Evolutionary conservation across 2,113 vertebrate genomes (phyloP).

Genomic region (Callospermophilus lateralis): DNA sequence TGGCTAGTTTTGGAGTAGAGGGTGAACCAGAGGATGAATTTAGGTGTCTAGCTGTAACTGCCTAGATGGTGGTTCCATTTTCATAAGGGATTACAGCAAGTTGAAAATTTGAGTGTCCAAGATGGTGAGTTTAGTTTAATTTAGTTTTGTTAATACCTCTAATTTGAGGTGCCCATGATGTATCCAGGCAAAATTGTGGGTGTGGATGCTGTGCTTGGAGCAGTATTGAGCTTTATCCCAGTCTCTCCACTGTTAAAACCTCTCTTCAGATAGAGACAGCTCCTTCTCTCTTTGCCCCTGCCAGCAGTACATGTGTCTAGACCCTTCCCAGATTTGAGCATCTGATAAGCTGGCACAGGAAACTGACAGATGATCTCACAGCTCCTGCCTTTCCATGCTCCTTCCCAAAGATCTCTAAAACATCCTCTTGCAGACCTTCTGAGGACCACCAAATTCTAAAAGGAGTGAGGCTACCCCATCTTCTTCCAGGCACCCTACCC

Average conservation of each 20-base stretch:
- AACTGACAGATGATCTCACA: background rate
- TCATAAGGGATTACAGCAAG: background rate
- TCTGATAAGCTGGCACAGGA: background rate
- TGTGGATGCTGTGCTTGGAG: background rate
- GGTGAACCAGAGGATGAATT: background rate
- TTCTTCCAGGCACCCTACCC: background rate
- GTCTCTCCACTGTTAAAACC: background rate
- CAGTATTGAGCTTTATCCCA: background rate
- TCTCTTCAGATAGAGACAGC: background rate
- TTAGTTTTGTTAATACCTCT: background rate
- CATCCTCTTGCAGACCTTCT: background rate
- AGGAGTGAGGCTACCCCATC: background rate
- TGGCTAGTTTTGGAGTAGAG: background rate
- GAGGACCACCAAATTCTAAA: background rate
- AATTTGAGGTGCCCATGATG: background rate
- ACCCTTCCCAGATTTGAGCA: background rate
- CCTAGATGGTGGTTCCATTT: background rate
- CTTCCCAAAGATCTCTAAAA: background rate
- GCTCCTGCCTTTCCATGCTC: background rate
- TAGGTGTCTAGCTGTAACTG: background rate
- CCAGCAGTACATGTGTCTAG: too few relatives aligned
- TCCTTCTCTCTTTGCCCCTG: background rate
- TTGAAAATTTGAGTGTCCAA: background rate
- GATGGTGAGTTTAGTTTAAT: background rate
- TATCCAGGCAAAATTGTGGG: background rate